Evolutionary conservation across 2,888 invertebrate species (phyloP), one percentile per base, ranked within the genome.

Genomic region (Lycophotia porphyrea): DNA sequence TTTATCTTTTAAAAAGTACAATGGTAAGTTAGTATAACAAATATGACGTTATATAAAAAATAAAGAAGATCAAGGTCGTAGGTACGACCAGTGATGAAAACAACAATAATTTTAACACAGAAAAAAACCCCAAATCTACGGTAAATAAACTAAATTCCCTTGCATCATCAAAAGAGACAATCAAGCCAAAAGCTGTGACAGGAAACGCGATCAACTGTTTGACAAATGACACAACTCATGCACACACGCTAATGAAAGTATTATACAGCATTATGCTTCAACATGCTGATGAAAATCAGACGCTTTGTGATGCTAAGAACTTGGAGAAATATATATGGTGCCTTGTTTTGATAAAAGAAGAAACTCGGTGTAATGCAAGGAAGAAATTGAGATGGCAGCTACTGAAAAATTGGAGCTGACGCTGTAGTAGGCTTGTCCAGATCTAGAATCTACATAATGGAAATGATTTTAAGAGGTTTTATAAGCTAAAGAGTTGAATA

Each of bases 191-290:
- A 84, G 87, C 87, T 69, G 65, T 84, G 86, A 78, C 82, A 80
- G 74, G 52, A 39, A 60, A 36, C 44, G 67, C 81, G 74, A 85
- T 83, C 80, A 81, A 74, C 66, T 44, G 55, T 61, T 83, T 88
- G 89, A 88, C 88, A 88, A 88, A 88, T 84, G 88, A 85, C 72
- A 74, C 49, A 36, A 47, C 67, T 80, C 68, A 72, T 78, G 76
- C n/a, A n/a, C n/a, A 52, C 76, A 61, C 80, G 70, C 82, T 89
- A 88, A 88, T 88, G 88, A 85, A 80, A 83, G 83, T 87, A 88
- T 88, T 88, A 89, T 89, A 89, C 88, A 71, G 71, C 66, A 83
- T 83, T 85, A 88, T 85, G 77, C 83, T 74, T 34, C 66, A 39
- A 67, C 74, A 78, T 73, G 74, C 70, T 78, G 77, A 86, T 83